Percentiles rank a stretch among this genome's conserved stretches.
Evolutionary conservation across 2,113 vertebrate genomes (phyloP).

Genomic region (Sarotherodon lohbergeri): DNA sequence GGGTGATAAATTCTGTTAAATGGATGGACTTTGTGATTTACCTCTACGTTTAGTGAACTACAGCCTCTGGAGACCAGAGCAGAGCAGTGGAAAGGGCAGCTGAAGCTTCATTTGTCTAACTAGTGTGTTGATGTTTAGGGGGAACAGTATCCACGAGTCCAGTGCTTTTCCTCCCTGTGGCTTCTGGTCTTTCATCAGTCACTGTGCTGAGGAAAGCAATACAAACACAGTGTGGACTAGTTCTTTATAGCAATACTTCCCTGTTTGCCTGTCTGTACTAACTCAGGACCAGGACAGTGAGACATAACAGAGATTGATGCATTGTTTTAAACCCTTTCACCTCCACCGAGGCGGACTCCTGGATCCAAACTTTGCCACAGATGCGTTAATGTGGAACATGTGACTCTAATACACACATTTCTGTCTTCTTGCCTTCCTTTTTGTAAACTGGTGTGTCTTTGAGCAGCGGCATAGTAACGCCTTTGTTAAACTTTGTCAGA

Average conservation of each 20-base stretch:
- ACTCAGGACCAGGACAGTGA: constrained; percentile 40
- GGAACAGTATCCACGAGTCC: constrained; percentile 63
- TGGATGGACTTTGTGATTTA: not conserved
- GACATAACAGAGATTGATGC: constrained; percentile 40
- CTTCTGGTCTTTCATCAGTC: constrained; percentile 69
- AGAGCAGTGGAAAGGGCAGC: constrained; percentile 8
- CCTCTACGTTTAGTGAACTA: not conserved
- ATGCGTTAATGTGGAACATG: not conserved
- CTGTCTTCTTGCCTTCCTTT: not conserved
- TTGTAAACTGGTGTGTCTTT: not conserved
- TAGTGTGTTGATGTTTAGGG: constrained; percentile 70
- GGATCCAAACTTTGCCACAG: not conserved
- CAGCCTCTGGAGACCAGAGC: constrained; percentile 19
- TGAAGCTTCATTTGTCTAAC: constrained; percentile 65
- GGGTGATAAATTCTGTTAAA: not conserved
- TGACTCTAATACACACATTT: not conserved
- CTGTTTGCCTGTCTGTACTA: constrained; percentile 37
- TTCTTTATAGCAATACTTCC: constrained; percentile 54
- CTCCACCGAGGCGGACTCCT: not conserved
- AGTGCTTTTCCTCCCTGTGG: constrained; percentile 59
- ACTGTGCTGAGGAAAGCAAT: constrained; percentile 54
- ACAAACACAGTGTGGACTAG: constrained; percentile 51
- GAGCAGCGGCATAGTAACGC: not conserved
- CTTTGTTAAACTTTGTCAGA: not conserved
- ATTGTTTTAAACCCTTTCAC: constrained; percentile 52